phyloP scores from a whole-genome alignment of 92 coral and sea anemone genomes.

The Palythoa caribaeorum region DNA sequence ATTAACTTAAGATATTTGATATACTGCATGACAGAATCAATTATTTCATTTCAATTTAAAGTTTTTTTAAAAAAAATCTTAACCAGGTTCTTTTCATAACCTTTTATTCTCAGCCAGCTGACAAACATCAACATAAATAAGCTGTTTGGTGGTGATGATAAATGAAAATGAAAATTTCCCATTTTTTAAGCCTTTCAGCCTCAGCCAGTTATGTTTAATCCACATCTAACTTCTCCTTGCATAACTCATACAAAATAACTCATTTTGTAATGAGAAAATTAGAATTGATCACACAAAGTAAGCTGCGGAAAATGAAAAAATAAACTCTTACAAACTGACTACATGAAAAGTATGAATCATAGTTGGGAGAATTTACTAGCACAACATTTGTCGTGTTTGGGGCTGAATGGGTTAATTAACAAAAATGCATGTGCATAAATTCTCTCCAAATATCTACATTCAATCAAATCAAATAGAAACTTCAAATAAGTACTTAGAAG shows the following conservation, averaged over 20 bases:
- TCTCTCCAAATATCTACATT: conserved; percentile 24
- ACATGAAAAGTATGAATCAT: conserved; percentile 24
- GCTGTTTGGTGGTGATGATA: conserved; percentile 16
- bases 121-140: conserved; percentile 5
- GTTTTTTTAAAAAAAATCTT: neutral
- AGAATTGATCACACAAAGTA: conserved; percentile 22
- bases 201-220: conserved; percentile 21
- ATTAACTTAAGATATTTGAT: neutral
- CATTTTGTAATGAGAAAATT: conserved; percentile 4
- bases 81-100: conserved; percentile 3
- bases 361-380: conserved; percentile 18
- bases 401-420: conserved; percentile 1
- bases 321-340: conserved; percentile 9
- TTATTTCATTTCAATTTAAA: neutral
- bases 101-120: conserved; percentile 6
- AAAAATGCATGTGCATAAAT: conserved; percentile 28
- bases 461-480: conserved; percentile 25
- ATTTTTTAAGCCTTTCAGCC: conserved; percentile 28
- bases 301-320: conserved; percentile 10
- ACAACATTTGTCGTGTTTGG: conserved; percentile 18
- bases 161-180: conserved; percentile 13
- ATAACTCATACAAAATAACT: conserved; percentile 2
- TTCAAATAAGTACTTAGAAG: conserved; percentile 23
- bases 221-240: conserved; percentile 26
- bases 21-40: neutral